Evolutionary conservation across 2,113 vertebrate genomes (phyloP), one percentile per base, ranked within the genome.

Genomic region (Edolisoma coerulescens): DNA sequence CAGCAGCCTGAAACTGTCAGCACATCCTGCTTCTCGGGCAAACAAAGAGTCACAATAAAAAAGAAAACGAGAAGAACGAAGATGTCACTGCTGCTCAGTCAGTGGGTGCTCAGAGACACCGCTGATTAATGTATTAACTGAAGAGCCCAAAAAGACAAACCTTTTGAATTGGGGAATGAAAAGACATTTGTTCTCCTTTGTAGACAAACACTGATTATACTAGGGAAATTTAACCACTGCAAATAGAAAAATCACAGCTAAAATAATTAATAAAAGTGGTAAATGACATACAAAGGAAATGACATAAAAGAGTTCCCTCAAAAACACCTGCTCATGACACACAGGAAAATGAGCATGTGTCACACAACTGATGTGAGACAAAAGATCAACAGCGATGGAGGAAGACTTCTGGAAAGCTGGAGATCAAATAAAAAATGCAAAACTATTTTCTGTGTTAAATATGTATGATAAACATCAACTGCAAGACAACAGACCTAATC

Each of bases 111-210:
- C 53, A 30, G 42, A 90, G 71, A 80, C 21, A 41, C 14, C 37
- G 71, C 56, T 82, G 61, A 87, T 87, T 69, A 92, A 88, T 20
- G 49, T 11, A 41, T 26, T 61, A 79, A 89, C 17, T 49, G 59
- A 60, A 24, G 75, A 94, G 59, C 63, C 71, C 33, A 3, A 7
- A 65, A 44, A 87, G 81, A 69, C 11, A 87, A 93, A 84, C 33
- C 50, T 64, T 91, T 77, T 67, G 56, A 95, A 93, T 90, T 5
- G 2, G 45, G 52, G 27, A 81, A 86, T 47, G 27, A 77, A 95
- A 59, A 96, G 63, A 54, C 23, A 42, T 87, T 84, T 91, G 74
- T 84, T 91, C 70, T 76, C 74, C 53, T 96, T 87, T 94, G 70
- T 76, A 94, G 81, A 61, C 26, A 81, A 50, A 69, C 23, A 18